Conservation (phyloP, 2,113 vertebrate genomes). For the Pelvicachromis taeniatus region DNA sequence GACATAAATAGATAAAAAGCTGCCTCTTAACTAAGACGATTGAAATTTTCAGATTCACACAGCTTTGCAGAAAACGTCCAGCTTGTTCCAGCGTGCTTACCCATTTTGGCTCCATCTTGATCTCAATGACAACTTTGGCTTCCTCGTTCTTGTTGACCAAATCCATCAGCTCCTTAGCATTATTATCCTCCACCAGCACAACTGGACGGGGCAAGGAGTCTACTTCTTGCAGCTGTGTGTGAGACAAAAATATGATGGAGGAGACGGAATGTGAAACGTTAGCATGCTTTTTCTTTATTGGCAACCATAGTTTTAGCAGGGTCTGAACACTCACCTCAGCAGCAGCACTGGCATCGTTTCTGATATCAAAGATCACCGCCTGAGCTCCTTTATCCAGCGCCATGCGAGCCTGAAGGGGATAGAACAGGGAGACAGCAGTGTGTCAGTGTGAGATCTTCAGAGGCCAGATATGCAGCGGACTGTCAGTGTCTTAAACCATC, state of each 20-base stretch:
- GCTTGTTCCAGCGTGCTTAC: constrained; percentile 68
- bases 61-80: background rate
- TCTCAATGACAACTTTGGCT: constrained; percentile 87
- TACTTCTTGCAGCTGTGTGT: constrained; percentile 77
- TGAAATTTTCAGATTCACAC: background rate
- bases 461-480: background rate
- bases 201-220: constrained; percentile 84
- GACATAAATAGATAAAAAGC: background rate
- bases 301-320: background rate
- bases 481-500: background rate
- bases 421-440: background rate
- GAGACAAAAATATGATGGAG: background rate
- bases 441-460: background rate
- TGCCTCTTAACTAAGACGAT: background rate
- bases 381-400: constrained; percentile 89
- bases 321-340: constrained; percentile 78
- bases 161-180: constrained; percentile 88
- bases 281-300: background rate
- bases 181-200: constrained; percentile 83
- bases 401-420: constrained; percentile 83
- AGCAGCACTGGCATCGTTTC: constrained; percentile 83
- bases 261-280: background rate
- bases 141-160: constrained; percentile 96
- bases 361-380: constrained; percentile 94
- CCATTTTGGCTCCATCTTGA: constrained; percentile 81